Conservation (phyloP, 2,113 vertebrate genomes). For the Heteronetta atricapilla region DNA sequence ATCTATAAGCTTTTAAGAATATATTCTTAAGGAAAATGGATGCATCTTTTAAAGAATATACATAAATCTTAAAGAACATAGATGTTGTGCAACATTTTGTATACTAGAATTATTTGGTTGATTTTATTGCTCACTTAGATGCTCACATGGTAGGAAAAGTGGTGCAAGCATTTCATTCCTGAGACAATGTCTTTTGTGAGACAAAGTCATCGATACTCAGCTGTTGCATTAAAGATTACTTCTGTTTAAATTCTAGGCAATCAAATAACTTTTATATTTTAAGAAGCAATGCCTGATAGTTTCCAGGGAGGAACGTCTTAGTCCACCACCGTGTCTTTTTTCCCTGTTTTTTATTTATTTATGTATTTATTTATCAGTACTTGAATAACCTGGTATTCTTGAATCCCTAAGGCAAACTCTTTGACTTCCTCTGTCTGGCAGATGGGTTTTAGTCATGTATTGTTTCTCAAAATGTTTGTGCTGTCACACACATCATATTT, state of each 20-base stretch:
- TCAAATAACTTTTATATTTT: not conserved
- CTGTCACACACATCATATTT: conserved; percentile 12
- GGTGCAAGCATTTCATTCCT: not conserved
- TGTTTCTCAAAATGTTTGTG: conserved; percentile 33
- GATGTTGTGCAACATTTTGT: not conserved
- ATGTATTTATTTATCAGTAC: not conserved
- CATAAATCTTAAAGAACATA: not conserved
- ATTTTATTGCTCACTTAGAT: not conserved
- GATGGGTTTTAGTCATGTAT: not conserved
- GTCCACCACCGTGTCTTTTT: not conserved
- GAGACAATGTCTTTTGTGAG: not conserved
- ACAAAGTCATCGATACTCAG: not conserved
- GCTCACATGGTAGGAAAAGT: not conserved
- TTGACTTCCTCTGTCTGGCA: conserved; percentile 41
- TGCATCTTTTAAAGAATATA: not conserved
- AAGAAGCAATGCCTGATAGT: not conserved
- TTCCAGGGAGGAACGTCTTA: conserved; percentile 2
- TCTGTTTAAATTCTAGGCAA: not conserved
- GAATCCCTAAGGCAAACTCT: not conserved
- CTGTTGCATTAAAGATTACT: not conserved
- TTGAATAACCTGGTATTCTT: conserved; percentile 29
- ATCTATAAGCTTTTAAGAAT: not conserved
- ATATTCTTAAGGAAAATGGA: not conserved
- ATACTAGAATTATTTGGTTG: not conserved
- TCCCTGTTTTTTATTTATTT: not conserved